Conservation (phyloP, 2,888 invertebrate genomes). For the Pseudococcus jackbeardsleyi region DNA sequence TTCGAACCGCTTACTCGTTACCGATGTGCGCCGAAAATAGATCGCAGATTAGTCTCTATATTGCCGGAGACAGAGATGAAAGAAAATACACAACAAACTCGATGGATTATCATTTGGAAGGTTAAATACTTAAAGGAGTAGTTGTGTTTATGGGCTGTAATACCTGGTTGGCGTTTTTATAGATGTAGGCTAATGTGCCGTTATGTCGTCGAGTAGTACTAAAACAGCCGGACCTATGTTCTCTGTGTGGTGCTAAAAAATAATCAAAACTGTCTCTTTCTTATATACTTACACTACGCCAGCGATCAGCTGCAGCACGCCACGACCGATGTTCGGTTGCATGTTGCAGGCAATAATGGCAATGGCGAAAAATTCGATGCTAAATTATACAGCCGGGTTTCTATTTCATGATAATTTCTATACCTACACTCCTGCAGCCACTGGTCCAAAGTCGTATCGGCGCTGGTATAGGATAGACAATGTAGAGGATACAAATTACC, state of each 20-base stretch:
- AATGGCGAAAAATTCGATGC: background rate
- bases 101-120: conserved; percentile 46
- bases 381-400: conserved; percentile 5
- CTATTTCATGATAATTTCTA: background rate
- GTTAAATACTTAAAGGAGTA: conserved; percentile 21
- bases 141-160: conserved; percentile 39
- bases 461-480: background rate
- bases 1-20: background rate
- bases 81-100: conserved; percentile 8
- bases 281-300: background rate
- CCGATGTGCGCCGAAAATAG: background rate
- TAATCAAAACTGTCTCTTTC: conserved; percentile 37
- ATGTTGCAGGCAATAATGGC: background rate
- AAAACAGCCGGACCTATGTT: conserved; percentile 50
- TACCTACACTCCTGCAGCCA: background rate
- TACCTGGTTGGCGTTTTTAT: conserved; percentile 48
- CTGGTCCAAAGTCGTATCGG: background rate
- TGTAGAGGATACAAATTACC: conserved; percentile 26
- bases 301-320: background rate
- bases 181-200: conserved; percentile 51
- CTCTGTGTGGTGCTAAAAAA: conserved; percentile 22
- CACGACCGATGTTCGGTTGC: background rate
- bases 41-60: background rate
- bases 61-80: background rate
- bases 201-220: conserved; percentile 37